Percentiles rank a stretch among this genome's conserved stretches.
Evolutionary conservation across 2,888 invertebrate genomes (phyloP).

Genomic region (Strigamia maritima): DNA sequence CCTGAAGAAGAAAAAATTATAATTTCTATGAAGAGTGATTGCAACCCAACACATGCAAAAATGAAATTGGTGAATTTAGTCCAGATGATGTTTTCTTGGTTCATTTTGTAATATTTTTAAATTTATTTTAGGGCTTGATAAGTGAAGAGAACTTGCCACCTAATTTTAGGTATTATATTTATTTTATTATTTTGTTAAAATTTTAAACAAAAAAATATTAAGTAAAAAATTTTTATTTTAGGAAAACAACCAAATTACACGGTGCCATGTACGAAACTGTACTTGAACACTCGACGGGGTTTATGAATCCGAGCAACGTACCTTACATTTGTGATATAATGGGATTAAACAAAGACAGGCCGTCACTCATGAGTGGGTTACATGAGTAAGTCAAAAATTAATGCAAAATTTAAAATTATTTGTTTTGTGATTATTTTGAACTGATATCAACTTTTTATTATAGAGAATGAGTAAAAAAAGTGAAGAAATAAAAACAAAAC

Average conservation of each 20-base stretch:
- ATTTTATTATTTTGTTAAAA: too few species aligned
- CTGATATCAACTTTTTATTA: background rate
- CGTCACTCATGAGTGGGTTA: conserved; percentile 41
- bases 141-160: conserved; percentile 40
- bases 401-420: background rate
- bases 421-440: background rate
- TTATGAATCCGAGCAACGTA: conserved; percentile 41
- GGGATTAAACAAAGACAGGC: conserved; percentile 36
- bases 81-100: background rate
- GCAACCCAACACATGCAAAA: background rate
- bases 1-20: conserved; percentile 39
- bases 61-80: conserved; percentile 35
- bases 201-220: background rate
- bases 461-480: conserved; percentile 9
- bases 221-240: background rate
- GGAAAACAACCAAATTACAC: conserved; percentile 32
- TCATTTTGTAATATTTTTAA: background rate
- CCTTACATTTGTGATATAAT: conserved; percentile 36
- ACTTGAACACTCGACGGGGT: conserved; percentile 37
- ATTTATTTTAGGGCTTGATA: conserved; percentile 38
- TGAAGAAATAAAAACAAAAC: background rate
- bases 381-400: conserved; percentile 36
- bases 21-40: conserved; percentile 38
- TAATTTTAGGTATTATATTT: conserved; percentile 39
- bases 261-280: conserved; percentile 38